Evolutionary conservation across 2,888 invertebrate species (phyloP).

Genomic region (Drosophila kanekoi): DNA sequence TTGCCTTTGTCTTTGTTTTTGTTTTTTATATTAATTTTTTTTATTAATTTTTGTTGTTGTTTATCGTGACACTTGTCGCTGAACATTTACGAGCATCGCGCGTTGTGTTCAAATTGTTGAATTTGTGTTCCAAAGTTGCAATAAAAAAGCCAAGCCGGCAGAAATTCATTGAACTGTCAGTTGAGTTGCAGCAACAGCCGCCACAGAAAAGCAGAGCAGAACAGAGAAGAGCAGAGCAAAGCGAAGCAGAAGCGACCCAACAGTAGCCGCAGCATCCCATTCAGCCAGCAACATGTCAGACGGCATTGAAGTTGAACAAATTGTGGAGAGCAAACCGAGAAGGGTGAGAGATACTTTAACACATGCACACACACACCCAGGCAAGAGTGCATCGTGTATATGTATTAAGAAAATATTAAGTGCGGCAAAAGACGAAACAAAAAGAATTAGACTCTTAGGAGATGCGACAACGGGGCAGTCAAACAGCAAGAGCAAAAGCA

Average conservation of each 20-base stretch:
- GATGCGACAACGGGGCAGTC: slow-evolving; percentile 52
- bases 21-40: slow-evolving; percentile 17
- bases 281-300: slow-evolving; percentile 84
- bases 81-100: slow-evolving; percentile 11
- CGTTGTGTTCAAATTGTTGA: slow-evolving; percentile 27
- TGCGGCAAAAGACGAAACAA: slow-evolving; percentile 44
- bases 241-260: slow-evolving; percentile 25
- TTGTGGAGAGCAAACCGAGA: slow-evolving; percentile 87
- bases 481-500: slow-evolving; percentile 15
- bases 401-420: slow-evolving; percentile 48
- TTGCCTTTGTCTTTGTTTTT: slow-evolving; percentile 39
- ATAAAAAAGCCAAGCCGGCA: slow-evolving; percentile 42
- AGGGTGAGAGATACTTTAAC: slow-evolving; percentile 86
- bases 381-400: slow-evolving; percentile 8
- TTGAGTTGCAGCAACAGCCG: slow-evolving; percentile 48
- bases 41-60: slow-evolving; percentile 46
- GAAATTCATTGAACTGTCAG: slow-evolving; percentile 60
- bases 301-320: slow-evolving; percentile 88
- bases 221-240: slow-evolving; percentile 31
- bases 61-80: slow-evolving; percentile 25
- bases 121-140: slow-evolving; percentile 19
- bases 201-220: slow-evolving; percentile 20
- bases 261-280: slow-evolving; percentile 43
- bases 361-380: slow-evolving; percentile 14
- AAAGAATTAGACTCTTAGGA: slow-evolving; percentile 54